Conservation (phyloP, 1,140 invertebrate species). For the Thalassaphorura encarpata region DNA sequence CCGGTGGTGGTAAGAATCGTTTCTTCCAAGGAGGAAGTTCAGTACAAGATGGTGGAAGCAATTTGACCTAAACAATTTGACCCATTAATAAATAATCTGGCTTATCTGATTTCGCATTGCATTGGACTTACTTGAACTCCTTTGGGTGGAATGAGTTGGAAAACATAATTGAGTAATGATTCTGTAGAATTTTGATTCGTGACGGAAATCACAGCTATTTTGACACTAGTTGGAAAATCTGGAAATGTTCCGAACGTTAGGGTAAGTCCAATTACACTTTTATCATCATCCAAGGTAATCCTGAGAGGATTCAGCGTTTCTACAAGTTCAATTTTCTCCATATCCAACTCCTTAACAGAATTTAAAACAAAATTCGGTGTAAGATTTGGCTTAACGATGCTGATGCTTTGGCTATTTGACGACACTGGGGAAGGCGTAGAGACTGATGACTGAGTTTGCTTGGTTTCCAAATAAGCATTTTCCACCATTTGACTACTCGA, state of each 20-base stretch:
- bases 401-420: too few species aligned
- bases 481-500: background rate
- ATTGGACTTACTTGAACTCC: constrained; percentile 20
- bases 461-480: background rate
- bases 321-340: constrained; percentile 29
- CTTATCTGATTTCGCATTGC: background rate
- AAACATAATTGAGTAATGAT: constrained; percentile 24
- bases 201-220: constrained; percentile 19
- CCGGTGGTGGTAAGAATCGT: constrained; percentile 24
- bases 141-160: constrained; percentile 31
- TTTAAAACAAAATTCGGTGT: constrained; percentile 7
- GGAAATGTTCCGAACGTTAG: constrained; percentile 24
- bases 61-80: constrained; percentile 19
- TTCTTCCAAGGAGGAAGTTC: constrained; percentile 31
- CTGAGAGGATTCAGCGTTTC: constrained; percentile 22
- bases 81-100: background rate
- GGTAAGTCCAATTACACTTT: constrained; percentile 13
- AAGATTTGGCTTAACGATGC: too few species aligned
- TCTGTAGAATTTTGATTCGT: constrained; percentile 13
- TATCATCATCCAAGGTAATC: constrained; percentile 8
- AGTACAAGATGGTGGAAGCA: constrained; percentile 23
- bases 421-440: background rate
- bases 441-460: background rate
- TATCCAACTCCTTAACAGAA: constrained; percentile 22
- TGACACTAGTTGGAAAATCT: constrained; percentile 9